These are phyloP conservation scores for Steinernema khuongi DNA, from an alignment of 1,140 invertebrate genomes.

Conservation along the genomic window DNA sequence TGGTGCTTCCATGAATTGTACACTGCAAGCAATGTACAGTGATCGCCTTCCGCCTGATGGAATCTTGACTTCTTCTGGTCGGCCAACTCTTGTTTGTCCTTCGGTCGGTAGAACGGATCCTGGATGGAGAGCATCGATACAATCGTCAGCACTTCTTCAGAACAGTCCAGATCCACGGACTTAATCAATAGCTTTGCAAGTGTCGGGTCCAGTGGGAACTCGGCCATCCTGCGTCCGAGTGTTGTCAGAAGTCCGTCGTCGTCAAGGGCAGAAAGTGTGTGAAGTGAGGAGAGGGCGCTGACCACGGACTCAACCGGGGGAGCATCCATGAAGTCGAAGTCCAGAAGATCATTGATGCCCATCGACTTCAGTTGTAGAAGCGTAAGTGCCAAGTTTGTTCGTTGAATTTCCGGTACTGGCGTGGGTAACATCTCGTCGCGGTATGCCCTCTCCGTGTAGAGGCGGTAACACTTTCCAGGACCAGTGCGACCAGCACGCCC, in stretches of 20 bases:
- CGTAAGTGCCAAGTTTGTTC: slow-evolving; percentile 89
- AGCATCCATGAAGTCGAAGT: slow-evolving; percentile 99
- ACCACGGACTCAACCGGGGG: slow-evolving; percentile 88
- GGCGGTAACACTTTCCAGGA: slow-evolving; percentile 74
- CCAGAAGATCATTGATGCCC: slow-evolving; percentile 95
- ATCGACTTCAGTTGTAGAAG: slow-evolving; percentile 90
- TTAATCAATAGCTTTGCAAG: slow-evolving; percentile 98
- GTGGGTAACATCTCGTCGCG: slow-evolving; percentile 90
- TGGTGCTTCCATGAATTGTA: slow-evolving; percentile 99
- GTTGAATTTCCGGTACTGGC: slow-evolving; percentile 92
- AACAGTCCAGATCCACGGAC: slow-evolving; percentile 93
- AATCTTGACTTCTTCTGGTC: slow-evolving; percentile 99
- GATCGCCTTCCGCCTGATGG: slow-evolving; percentile 95
- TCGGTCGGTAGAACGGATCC: slow-evolving; percentile 88
- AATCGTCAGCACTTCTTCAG: slow-evolving; percentile 94
- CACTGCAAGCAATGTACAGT: slow-evolving; percentile 90
- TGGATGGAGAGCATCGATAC: slow-evolving; percentile 98
- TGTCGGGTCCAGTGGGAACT: slow-evolving; percentile 96
- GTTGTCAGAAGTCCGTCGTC: slow-evolving; percentile 87
- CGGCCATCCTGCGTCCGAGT: slow-evolving; percentile 89
- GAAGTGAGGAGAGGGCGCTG: slow-evolving; percentile 89
- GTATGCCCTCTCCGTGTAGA: neutral
- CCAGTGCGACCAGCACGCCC: slow-evolving; percentile 89
- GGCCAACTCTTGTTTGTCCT: slow-evolving; percentile 87
- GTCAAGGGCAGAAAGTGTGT: slow-evolving; percentile 88